Evolutionary conservation across 2,888 invertebrate genomes (phyloP).

Genomic region (Harpalus rubripes): DNA sequence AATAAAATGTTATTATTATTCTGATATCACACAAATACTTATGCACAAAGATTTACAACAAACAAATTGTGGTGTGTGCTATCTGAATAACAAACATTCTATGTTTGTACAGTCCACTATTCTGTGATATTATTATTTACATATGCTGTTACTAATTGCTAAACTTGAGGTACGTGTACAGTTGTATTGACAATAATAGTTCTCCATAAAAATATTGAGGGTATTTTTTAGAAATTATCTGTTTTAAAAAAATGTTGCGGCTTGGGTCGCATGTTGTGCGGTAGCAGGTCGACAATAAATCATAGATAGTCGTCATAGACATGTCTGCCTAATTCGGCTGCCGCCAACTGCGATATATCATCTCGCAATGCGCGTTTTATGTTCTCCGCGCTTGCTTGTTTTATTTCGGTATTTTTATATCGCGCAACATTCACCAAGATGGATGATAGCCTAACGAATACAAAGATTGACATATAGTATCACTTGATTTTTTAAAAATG

Average conservation of each 20-base stretch:
- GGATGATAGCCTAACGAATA: conserved; percentile 39
- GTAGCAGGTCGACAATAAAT: conserved; percentile 37
- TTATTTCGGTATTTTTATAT: conserved; percentile 53
- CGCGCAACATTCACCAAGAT: conserved; percentile 36
- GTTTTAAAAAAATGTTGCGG: background rate
- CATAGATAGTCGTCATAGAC: conserved; percentile 56
- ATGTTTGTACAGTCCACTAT: no score
- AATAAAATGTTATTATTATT: no score
- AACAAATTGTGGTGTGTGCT: no score
- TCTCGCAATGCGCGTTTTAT: conserved; percentile 50
- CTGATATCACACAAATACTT: no score
- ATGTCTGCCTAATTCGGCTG: conserved; percentile 57
- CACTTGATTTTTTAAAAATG: background rate
- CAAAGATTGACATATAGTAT: background rate
- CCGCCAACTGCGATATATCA: conserved; percentile 52
- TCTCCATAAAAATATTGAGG: background rate
- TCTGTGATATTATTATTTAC: no score
- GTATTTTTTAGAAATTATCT: background rate
- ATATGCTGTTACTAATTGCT: no score
- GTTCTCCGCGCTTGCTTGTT: conserved; percentile 38
- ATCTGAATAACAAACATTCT: no score
- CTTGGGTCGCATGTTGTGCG: conserved; percentile 7
- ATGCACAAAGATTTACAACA: no score
- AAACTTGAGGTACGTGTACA: no score
- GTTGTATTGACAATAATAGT: no score